phyloP scores from a whole-genome alignment of 2,888 invertebrate species.

The Lasius platythorax region DNA sequence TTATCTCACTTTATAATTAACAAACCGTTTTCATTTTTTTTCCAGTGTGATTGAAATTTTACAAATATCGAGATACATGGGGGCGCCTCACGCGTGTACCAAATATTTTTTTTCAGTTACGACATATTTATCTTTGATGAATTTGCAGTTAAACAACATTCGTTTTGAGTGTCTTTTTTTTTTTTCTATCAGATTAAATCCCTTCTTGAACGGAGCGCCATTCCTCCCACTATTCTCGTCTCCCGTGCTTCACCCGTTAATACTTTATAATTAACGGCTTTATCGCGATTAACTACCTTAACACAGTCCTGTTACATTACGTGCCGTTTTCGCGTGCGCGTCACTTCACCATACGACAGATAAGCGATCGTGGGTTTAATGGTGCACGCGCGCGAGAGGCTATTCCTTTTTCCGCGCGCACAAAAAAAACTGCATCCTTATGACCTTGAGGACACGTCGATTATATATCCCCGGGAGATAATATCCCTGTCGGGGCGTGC shows the following conservation, averaged over 20 bases:
- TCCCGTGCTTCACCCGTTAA: neutral
- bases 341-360: slow-evolving; percentile 27
- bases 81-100: neutral
- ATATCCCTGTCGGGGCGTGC: slow-evolving; percentile 78
- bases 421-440: slow-evolving; percentile 72
- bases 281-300: slow-evolving; percentile 40
- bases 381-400: slow-evolving; percentile 42
- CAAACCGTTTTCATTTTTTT: slow-evolving; percentile 23
- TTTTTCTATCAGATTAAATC: neutral
- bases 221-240: neutral
- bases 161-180: neutral
- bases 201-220: no score
- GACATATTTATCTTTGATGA: neutral
- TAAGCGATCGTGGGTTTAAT: slow-evolving; percentile 45
- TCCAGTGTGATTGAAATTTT: slow-evolving; percentile 26
- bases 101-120: neutral
- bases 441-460: slow-evolving; percentile 76
- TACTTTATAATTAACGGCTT: slow-evolving; percentile 47
- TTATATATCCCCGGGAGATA: slow-evolving; percentile 79
- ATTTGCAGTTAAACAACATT: slow-evolving; percentile 11
- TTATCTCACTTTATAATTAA: slow-evolving; percentile 50
- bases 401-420: slow-evolving; percentile 45
- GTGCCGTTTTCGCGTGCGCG: slow-evolving; percentile 52
- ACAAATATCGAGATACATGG: neutral
- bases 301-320: slow-evolving; percentile 23